These are phyloP conservation scores for Colossoma macropomum DNA, from an alignment of 2,113 vertebrate genomes.

Conservation along the genomic window DNA sequence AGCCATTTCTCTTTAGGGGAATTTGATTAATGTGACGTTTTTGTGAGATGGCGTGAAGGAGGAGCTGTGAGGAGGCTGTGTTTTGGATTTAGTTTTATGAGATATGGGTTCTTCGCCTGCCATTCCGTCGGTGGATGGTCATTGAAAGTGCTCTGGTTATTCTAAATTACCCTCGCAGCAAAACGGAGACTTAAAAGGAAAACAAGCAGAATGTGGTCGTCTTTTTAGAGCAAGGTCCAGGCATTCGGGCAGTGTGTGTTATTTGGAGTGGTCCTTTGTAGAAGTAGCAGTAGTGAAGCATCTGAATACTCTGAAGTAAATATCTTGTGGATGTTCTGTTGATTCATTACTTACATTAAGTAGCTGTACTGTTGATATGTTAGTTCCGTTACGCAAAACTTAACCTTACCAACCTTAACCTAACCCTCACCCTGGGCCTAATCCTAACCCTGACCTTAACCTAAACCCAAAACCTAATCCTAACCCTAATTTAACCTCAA, in stretches of 20 bases:
- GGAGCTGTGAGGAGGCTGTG: neutral
- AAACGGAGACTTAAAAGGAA: slow-evolving; percentile 21
- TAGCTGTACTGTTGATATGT: too few species aligned
- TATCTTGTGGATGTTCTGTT: too few species aligned
- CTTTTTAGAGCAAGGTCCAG: neutral
- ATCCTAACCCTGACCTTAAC: too few species aligned
- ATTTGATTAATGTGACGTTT: slow-evolving; percentile 3
- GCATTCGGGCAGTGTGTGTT: neutral
- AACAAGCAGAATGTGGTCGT: neutral
- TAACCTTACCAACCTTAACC: too few species aligned
- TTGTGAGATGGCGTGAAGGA: neutral
- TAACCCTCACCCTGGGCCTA: too few species aligned
- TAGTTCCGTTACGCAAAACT: too few species aligned
- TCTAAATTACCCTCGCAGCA: neutral
- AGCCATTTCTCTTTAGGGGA: neutral
- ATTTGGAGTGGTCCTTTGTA: too few species aligned
- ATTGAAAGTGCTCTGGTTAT: neutral
- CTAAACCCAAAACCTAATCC: too few species aligned
- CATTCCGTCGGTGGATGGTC: slow-evolving; percentile 1
- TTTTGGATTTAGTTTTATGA: slow-evolving; percentile 12
- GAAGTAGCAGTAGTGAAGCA: too few species aligned
- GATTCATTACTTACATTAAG: too few species aligned
- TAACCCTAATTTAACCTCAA: too few species aligned
- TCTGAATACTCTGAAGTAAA: too few species aligned
- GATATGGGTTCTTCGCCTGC: neutral